Conservation (phyloP, 2,888 invertebrate genomes). For the Drosophila setosimentum region DNA sequence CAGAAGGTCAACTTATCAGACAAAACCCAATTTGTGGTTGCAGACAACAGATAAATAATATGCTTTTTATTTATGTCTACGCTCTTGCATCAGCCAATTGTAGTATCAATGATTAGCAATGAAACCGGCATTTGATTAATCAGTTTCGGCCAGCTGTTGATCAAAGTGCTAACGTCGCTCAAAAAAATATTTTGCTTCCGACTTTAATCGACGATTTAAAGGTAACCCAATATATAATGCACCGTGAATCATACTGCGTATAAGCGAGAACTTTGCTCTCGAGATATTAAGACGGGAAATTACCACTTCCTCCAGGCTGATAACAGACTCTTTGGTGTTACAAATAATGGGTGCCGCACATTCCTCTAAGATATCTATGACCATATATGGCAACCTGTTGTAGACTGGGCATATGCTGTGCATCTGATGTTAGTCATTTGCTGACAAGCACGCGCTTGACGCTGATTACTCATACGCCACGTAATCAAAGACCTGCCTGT, state of each 20-base stretch:
- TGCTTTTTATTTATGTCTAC: conserved; percentile 8
- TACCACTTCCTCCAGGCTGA: conserved; percentile 20
- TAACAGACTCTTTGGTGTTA: conserved; percentile 20
- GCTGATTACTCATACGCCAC: conserved; percentile 70
- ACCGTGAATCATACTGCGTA: conserved; percentile 29
- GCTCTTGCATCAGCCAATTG: conserved; percentile 71
- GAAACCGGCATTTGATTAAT: conserved; percentile 47
- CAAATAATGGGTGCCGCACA: conserved; percentile 23
- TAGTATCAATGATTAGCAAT: conserved; percentile 29
- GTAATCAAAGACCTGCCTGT: conserved; percentile 53
- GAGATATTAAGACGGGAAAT: conserved; percentile 27
- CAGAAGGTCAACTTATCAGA: conserved; percentile 58
- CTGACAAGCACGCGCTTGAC: conserved; percentile 21
- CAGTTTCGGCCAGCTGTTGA: conserved; percentile 20
- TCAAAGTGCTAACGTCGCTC: conserved; percentile 8
- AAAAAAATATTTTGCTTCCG: conserved; percentile 12
- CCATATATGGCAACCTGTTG: conserved; percentile 26
- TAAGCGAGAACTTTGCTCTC: conserved; percentile 21
- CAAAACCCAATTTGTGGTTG: conserved; percentile 44
- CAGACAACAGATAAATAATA: conserved; percentile 32
- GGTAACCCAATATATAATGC: conserved; percentile 10
- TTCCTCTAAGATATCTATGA: conserved; percentile 6
- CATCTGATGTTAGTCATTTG: conserved; percentile 39
- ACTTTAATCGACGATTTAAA: not conserved
- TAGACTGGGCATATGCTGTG: conserved; percentile 11